Conservation (phyloP, 2,888 invertebrate species). For the Micropterix aruncella region DNA sequence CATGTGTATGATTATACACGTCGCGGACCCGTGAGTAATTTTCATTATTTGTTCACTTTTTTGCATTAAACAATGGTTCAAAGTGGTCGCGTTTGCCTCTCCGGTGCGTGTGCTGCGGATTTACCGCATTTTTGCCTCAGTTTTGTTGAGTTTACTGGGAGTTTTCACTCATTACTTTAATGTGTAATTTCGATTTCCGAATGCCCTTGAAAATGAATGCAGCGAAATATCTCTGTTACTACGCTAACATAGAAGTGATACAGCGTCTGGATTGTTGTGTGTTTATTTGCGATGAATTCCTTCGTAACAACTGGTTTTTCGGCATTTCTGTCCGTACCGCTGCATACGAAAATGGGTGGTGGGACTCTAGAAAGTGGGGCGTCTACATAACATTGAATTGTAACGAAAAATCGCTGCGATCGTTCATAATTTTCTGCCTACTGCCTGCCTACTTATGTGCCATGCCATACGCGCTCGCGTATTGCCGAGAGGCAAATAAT, state of each 20-base stretch:
- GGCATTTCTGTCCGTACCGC: neutral
- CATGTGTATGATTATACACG: constrained; percentile 42
- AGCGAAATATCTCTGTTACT: constrained; percentile 16
- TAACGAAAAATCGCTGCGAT: too few relatives aligned
- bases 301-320: neutral
- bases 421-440: too few relatives aligned
- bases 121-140: neutral
- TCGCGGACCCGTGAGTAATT: constrained; percentile 37
- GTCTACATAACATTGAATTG: too few relatives aligned
- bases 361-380: too few relatives aligned
- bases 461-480: too few relatives aligned
- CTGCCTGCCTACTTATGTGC: too few relatives aligned
- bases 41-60: constrained; percentile 22
- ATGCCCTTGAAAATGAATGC: constrained; percentile 44
- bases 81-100: neutral
- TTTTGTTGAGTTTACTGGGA: neutral
- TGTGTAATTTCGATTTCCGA: constrained; percentile 13
- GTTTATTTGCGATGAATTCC: neutral
- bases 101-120: constrained; percentile 1
- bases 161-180: neutral
- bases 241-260: constrained; percentile 3
- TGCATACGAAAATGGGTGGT: constrained; percentile 7
- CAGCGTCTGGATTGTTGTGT: too few relatives aligned
- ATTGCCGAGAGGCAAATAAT: too few relatives aligned
- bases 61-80: neutral